Evolutionary conservation across 2,888 invertebrate genomes (phyloP).

Genomic region (Ormyrus nitidulus): DNA sequence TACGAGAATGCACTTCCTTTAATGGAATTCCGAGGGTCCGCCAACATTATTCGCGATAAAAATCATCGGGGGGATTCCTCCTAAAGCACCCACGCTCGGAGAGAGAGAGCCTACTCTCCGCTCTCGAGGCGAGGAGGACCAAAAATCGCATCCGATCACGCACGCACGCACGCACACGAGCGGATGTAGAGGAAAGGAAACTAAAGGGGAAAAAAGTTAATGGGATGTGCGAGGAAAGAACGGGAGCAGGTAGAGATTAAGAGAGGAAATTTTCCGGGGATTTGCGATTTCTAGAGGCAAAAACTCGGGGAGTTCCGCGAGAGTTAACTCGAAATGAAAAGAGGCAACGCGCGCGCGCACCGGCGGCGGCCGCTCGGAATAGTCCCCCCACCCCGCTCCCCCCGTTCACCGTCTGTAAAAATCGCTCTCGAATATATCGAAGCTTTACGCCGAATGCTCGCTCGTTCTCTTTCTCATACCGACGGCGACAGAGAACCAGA

Average conservation of each 20-base stretch:
- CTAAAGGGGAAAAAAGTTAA: constrained; percentile 41
- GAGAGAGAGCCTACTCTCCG: neutral
- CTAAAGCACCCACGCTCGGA: constrained; percentile 6
- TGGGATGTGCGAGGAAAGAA: constrained; percentile 51
- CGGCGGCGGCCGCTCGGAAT: constrained; percentile 6
- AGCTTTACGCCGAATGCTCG: constrained; percentile 30
- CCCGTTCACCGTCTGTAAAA: constrained; percentile 25
- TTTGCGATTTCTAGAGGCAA: constrained; percentile 49
- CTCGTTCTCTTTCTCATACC: neutral
- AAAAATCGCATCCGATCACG: constrained; percentile 37
- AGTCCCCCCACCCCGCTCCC: neutral
- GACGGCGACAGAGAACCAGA: neutral
- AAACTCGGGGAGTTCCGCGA: constrained; percentile 36
- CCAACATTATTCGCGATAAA: constrained; percentile 39
- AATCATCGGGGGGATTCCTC: constrained; percentile 22
- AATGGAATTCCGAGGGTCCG: constrained; percentile 13
- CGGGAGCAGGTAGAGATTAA: constrained; percentile 38
- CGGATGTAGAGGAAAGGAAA: neutral
- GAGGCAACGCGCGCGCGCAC: constrained; percentile 25
- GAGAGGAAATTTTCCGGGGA: constrained; percentile 52
- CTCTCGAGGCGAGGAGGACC: neutral
- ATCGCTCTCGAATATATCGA: constrained; percentile 54
- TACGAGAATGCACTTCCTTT: constrained; percentile 27
- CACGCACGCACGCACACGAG: neutral
- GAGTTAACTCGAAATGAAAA: constrained; percentile 51